Percentiles rank a stretch among this genome's conserved stretches.
Conservation (phyloP, 2,113 vertebrate species). For the Sitta europaea region DNA sequence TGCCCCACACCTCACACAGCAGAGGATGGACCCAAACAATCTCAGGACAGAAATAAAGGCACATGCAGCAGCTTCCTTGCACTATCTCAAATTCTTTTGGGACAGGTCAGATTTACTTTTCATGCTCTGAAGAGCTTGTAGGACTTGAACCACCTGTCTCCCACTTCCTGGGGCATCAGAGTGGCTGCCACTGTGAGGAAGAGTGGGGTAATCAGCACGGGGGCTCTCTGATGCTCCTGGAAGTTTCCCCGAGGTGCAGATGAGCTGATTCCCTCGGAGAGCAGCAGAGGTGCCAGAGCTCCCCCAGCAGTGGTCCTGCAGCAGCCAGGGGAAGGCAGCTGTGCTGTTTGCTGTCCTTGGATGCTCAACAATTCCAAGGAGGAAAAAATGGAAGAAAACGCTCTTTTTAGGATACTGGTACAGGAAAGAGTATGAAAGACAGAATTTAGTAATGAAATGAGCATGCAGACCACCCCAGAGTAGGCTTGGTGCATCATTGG, state of each 20-base stretch:
- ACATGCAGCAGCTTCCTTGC: not conserved
- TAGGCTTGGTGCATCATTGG: not conserved
- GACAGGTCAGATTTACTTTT: not conserved
- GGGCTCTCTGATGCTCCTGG: not conserved
- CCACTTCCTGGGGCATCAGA: conserved; percentile 14
- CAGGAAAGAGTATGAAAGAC: not conserved
- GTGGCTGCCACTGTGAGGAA: conserved; percentile 21
- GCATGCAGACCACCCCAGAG: not conserved
- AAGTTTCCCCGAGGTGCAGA: not conserved
- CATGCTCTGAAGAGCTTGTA: not conserved
- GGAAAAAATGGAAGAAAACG: not conserved
- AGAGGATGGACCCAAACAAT: not conserved
- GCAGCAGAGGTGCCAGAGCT: not conserved
- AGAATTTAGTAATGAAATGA: not conserved
- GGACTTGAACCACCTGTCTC: not conserved
- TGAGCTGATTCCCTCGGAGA: not conserved
- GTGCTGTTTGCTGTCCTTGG: not conserved
- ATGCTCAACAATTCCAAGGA: not conserved
- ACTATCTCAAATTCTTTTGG: not conserved
- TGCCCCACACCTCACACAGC: not conserved
- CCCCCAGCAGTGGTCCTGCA: not conserved
- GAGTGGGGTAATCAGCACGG: conserved; percentile 7
- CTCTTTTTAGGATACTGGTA: not conserved
- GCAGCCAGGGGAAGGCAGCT: not conserved
- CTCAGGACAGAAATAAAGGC: not conserved